Evolutionary conservation across 2,797 vertebrate genomes (phyloP), one percentile per base, ranked within the genome.

Genomic region (Neostethus bicornis): DNA sequence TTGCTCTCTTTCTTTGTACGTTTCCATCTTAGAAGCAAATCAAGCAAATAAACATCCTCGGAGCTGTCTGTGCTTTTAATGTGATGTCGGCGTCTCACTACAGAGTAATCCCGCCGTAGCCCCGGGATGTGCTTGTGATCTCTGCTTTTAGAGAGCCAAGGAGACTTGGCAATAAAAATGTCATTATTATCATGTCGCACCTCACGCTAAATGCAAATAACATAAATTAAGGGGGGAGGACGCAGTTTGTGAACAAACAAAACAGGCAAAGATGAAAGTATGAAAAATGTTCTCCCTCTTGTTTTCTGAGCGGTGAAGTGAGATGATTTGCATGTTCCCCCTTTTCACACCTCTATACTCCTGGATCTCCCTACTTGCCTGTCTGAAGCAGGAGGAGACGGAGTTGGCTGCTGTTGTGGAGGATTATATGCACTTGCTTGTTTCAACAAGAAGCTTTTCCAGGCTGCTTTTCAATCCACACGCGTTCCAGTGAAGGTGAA

Each of bases 141-240:
- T 77, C 61, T 21, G 25, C 78, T 80, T 81, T 77, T 53, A 77
- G 77, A 66, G 55, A 76, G 55, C 79, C 74, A 60, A 63, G 60
- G 70, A 82, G 76, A 76, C 80, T 74, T 38, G 55, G 74, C 77
- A 80, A 84, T 84, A 81, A 83, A 87, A 79, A 62, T 24, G 77
- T 75, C 70, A 79, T 84, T 77, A 85, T 80, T 77, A 81, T 74
- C 70, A 51, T 39, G 66, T 65, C 28, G 65, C 57, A 79, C 78
- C 66, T 61, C 42, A 53, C 43, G 19, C 64, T 77, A 79, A 82
- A 87, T 85, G 80, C 75, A 87, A 85, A 86, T 76, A 58, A 58
- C 70, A 69, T 68, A 73, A 86, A 89, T 87, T 70, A 86, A 79
- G 42, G 59, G n/a, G 64, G 60, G 54, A 46, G 56, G 65, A 51